A percentile compares a stretch with the other conserved stretches of the same genome.
phyloP scores from a whole-genome alignment of 2,888 invertebrate genomes.

The Dastarcus helophoroides region DNA sequence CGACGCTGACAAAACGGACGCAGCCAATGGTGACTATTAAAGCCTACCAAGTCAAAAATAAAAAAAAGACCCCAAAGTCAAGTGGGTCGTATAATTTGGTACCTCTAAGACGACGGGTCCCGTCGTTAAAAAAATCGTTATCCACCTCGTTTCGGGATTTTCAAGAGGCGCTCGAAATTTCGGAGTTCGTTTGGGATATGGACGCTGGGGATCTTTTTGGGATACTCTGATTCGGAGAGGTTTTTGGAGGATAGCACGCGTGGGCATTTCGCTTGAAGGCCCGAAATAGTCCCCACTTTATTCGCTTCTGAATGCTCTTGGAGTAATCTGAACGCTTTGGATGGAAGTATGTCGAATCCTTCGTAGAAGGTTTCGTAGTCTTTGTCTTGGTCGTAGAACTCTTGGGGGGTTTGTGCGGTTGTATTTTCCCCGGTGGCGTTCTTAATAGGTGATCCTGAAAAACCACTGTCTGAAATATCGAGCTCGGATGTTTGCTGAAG shows the following conservation, averaged over 20 bases:
- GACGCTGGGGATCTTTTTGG: constrained; percentile 20
- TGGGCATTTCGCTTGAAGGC: constrained; percentile 49
- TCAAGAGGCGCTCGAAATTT: constrained; percentile 29
- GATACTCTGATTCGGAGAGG: constrained; percentile 36
- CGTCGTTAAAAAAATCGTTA: not conserved
- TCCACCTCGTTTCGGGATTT: constrained; percentile 15
- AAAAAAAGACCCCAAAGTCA: constrained; percentile 23
- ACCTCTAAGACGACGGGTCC: not conserved
- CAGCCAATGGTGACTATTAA: constrained; percentile 16
- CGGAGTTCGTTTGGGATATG: constrained; percentile 24
- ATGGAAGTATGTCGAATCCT: constrained; percentile 42
- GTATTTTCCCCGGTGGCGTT: constrained; percentile 38
- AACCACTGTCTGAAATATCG: constrained; percentile 35
- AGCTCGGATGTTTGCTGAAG: too few relatives aligned
- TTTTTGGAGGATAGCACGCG: constrained; percentile 49
- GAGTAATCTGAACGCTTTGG: constrained; percentile 44
- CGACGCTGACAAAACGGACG: not conserved
- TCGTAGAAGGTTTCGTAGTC: constrained; percentile 32
- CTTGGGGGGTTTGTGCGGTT: constrained; percentile 40
- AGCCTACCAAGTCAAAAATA: constrained; percentile 29
- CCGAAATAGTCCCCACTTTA: constrained; percentile 34
- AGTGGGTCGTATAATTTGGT: not conserved
- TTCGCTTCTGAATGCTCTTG: constrained; percentile 38
- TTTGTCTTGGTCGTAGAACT: constrained; percentile 37
- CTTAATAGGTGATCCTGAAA: constrained; percentile 32